Percentiles rank a stretch among this genome's conserved stretches.
phyloP scores from a whole-genome alignment of 2,113 vertebrate genomes.

The Odocoileus hemionus region DNA sequence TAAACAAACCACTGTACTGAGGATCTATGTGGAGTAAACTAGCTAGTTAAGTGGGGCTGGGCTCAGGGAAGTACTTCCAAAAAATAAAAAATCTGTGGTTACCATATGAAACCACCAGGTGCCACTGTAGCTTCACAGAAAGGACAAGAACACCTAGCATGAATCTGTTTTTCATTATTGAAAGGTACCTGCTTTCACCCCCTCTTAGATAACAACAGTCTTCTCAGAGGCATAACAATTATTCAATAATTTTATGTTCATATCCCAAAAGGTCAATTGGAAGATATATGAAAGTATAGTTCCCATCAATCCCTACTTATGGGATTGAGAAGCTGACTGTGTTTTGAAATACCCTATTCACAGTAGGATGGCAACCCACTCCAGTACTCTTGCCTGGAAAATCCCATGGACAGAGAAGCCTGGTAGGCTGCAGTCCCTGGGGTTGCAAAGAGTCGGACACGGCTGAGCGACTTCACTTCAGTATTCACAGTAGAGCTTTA shows the following conservation, averaged over 20 bases:
- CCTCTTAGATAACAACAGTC: not conserved
- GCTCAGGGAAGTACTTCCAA: not conserved
- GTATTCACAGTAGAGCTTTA: not conserved
- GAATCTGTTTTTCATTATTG: not conserved
- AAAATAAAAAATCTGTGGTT: not conserved
- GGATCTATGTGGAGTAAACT: not conserved
- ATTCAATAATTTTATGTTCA: conserved; percentile 5
- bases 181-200: not conserved
- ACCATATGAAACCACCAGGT: conserved; percentile 54
- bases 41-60: not conserved
- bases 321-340: not conserved
- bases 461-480: too few relatives aligned
- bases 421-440: too few relatives aligned
- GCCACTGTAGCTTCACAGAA: conserved; percentile 51
- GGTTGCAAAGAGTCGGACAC: too few relatives aligned
- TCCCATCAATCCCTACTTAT: not conserved
- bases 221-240: conserved; percentile 20
- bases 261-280: not conserved
- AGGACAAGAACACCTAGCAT: not conserved
- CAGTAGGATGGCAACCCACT: not conserved
- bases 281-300: not conserved
- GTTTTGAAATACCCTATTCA: not conserved
- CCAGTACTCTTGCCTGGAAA: too few relatives aligned
- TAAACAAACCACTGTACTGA: not conserved
- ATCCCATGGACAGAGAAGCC: too few relatives aligned